These are phyloP conservation scores for Lasioglossum zephyrum DNA, from an alignment of 2,888 invertebrate species.

Conservation along the genomic window DNA sequence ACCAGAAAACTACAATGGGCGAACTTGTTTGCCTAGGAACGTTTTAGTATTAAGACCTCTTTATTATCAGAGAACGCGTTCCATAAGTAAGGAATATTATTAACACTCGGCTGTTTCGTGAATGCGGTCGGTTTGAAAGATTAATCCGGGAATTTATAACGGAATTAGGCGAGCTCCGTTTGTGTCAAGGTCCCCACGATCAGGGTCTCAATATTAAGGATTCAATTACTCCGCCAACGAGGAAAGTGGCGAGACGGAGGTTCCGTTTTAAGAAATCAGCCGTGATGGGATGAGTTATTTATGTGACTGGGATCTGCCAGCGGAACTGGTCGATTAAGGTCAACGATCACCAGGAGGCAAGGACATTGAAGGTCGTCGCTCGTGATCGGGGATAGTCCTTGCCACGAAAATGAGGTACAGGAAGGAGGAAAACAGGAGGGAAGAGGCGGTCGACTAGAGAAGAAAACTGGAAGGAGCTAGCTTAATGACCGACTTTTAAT, in stretches of 20 bases:
- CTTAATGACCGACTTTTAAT: slow-evolving; percentile 71
- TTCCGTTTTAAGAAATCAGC: slow-evolving; percentile 15
- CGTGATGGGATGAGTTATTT: slow-evolving; percentile 11
- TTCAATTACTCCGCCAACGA: slow-evolving; percentile 36
- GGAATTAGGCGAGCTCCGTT: not conserved
- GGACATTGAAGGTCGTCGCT: slow-evolving; percentile 34
- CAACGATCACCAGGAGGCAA: slow-evolving; percentile 28
- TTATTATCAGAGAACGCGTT: not conserved
- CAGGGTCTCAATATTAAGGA: slow-evolving; percentile 15
- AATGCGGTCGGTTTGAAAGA: not conserved
- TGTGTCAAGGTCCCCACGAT: slow-evolving; percentile 3
- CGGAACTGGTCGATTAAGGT: slow-evolving; percentile 47
- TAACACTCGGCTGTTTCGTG: not conserved
- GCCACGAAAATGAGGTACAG: slow-evolving; percentile 14
- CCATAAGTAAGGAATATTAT: not conserved
- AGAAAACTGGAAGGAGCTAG: slow-evolving; percentile 29
- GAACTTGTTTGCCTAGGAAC: not conserved
- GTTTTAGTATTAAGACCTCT: not conserved
- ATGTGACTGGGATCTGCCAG: slow-evolving; percentile 10
- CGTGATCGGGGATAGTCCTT: slow-evolving; percentile 35
- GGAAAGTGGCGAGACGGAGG: not conserved
- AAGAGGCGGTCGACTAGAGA: not conserved
- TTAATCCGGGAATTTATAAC: slow-evolving; percentile 17
- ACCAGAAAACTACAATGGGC: not conserved
- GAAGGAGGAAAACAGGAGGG: not conserved